Evolutionary conservation across 2,888 invertebrate species (phyloP), one percentile per base, ranked within the genome.

Genomic region (Linnaemya vulpina): DNA sequence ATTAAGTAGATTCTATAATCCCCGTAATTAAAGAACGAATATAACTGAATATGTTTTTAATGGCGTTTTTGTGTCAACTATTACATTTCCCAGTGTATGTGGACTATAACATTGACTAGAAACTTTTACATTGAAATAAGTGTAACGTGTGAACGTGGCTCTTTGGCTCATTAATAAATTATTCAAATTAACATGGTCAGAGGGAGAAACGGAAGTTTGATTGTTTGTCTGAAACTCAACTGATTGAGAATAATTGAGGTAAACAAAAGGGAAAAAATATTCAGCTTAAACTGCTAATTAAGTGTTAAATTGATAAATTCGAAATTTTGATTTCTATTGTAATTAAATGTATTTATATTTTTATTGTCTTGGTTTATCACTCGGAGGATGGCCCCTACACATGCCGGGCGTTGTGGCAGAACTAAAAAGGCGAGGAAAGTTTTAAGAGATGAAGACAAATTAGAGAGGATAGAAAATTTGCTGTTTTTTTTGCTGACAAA

Each of bases 121-220:
- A 30, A n/a, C 30, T 11, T 55, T 74, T 38, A 3, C 58, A 62
- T 49, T 68, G 35, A 46, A 49, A 60, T 38, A 82, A 63, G 60
- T 76, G 55, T 75, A 82, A 76, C 75, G 81, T 82, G 81, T 55
- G 81, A 76, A 35, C n/a, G n/a, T 15, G 15, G 25, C 60, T 53
- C 15, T 73, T 73, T 46, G 20, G 58, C 51, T 74, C 58, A 74
- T 80, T 74, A 80, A 60, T 43, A 67, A 65, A 73, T 73, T 73
- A 46, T 38, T 30, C 10, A 55, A 65, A 46, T 15, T 20, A 67
- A 53, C 58, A 74, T 30, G 71, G 71, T 49, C 71, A 38, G 9
- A 13, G 25, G 11, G 38, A 22, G 13, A 65, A 73, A 71, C 53
- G 71, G 79, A 73, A 73, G 49, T 71, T 65, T 79, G 17, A 55